Evolutionary conservation across 37 sponge, comb jelly and placozoan genomes (phyloP), one percentile per base, ranked within the genome.

Genomic region (Haliclona indistincta): DNA sequence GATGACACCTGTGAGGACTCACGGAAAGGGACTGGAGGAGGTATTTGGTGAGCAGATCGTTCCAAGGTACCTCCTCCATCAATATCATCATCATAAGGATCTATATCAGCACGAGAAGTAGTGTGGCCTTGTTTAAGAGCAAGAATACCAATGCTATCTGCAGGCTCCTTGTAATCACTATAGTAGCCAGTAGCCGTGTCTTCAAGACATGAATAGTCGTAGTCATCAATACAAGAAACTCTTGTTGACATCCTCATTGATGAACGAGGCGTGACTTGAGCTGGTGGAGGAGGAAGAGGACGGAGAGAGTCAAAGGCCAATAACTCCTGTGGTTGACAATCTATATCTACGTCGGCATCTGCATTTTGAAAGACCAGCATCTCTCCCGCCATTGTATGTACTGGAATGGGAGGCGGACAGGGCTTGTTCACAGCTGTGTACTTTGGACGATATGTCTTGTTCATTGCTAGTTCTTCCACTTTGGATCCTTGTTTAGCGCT

Each of bases 321-420:
- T 20, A 79, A 41, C 54, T 79, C 80, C n/a, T 40, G 32, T n/a
- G 80, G 80, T 43, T 75, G 38, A 2, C 63, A n/a, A n/a, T n/a
- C n/a, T n/a, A n/a, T n/a, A n/a, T n/a, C n/a, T n/a, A n/a, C n/a
- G n/a, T n/a, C n/a, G n/a, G n/a, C n/a, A n/a, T n/a, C n/a, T n/a
- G n/a, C n/a, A n/a, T n/a, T n/a, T n/a, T n/a, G n/a, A n/a, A n/a
- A n/a, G n/a, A n/a, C n/a, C n/a, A n/a, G n/a, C n/a, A n/a, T n/a
- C n/a, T n/a, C n/a, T n/a, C n/a, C n/a, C n/a, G n/a, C n/a, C n/a
- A n/a, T n/a, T n/a, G n/a, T n/a, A n/a, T n/a, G n/a, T n/a, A n/a
- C n/a, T n/a, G n/a, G n/a, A n/a, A n/a, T n/a, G n/a, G n/a, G n/a
- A n/a, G n/a, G n/a, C n/a, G n/a, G n/a, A n/a, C n/a, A n/a, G n/a